Evolutionary conservation across 2,113 vertebrate genomes (phyloP), one percentile per base, ranked within the genome.

Genomic region (Platycercus adscitus): DNA sequence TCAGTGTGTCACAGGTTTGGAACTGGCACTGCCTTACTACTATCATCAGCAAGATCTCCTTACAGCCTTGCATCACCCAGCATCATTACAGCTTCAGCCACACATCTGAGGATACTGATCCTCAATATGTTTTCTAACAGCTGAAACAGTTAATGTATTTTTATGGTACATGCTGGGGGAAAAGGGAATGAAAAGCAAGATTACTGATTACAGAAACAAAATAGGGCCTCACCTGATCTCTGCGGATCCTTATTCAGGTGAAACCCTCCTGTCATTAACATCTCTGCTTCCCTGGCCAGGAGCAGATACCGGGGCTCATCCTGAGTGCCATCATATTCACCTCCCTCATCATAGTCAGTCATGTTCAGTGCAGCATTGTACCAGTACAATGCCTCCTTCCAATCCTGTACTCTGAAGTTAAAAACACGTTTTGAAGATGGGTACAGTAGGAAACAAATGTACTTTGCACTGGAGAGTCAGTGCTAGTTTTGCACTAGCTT

Each of bases 311-410:
- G 98, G 3, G 99, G 99, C 84, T 99, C 99, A 6, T 99, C 98
- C 71, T 99, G 99, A 29, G 98, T 99, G 53, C 99, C 99, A 4
- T 99, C 99, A 1, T 98, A 99, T 97, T 99, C 99, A 11, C 99
- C 99, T 1, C 99, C 99, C 77, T 99, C 99, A 2, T 99, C 99
- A 1, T 98, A 99, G 90, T 99, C 99, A 0, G 97, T 99, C 97
- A 98, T 99, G 96, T 99, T 99, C 71, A 99, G 94, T 0, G 97
- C 99, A 0, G 96, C 96, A 18, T 97, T 96, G 78, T 99, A 99
- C 99, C 99, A 99, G 92, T 89, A 96, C 49, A 99, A 86, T 0
- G 99, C 99, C 81, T 99, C 98, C 15, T 93, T 88, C 99, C 99
- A 99, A 94, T 99, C 97, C 94, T 58, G 98, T 60, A 84, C 95